Base-by-base conservation (phyloP, 2,797 vertebrate genomes). In the Momotus momota region DNA sequence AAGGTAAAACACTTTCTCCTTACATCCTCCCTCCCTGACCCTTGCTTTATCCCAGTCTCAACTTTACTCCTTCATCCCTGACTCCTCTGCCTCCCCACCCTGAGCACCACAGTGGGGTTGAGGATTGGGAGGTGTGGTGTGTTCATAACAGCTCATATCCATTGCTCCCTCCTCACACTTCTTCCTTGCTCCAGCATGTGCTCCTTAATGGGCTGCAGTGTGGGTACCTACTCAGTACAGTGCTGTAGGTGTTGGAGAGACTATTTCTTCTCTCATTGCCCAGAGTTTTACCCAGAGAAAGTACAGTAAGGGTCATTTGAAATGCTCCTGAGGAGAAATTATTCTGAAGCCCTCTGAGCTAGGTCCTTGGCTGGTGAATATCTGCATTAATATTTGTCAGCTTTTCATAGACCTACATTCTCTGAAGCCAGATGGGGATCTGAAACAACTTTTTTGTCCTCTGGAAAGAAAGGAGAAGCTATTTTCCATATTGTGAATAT, bases 361-460 rank as follows among this genome's bases (percentile, higher is more conserved):
- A 66, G 31, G 58, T 78, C 65, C 62, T 87, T 75, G 43, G 33
- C 62, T 73, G 51, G 23, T 60, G 55, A 89, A 9, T 72, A 77
- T 77, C 73, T 9, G 14, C 78, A 65, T 75, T 91, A 61, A 17
- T 80, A 75, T 73, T 86, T 86, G 61, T 52, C 83, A 90, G 2
- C 61, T 77, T 78, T 60, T 35, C 71, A 60, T 43, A 81, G 61
- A 57, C 29, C 57, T 79, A 35, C 6, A 20, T 90, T 55, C 27
- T 78, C 57, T 70, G 25, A 51, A 49, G 70, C 61, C 74, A 81
- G 27, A 14, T 58, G 52, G 58, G 29, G 52, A 78, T 70, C 61
- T 65, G 57, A 70, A 90, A 64, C 60, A 86, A 60, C 51, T 40
- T 52, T 51, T 88, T 74, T 87, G 82, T 90, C 70, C 62, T 79